Percentiles rank a stretch among this genome's conserved stretches.
phyloP scores from a whole-genome alignment of 2,888 invertebrate species.

The Pammene aurita region DNA sequence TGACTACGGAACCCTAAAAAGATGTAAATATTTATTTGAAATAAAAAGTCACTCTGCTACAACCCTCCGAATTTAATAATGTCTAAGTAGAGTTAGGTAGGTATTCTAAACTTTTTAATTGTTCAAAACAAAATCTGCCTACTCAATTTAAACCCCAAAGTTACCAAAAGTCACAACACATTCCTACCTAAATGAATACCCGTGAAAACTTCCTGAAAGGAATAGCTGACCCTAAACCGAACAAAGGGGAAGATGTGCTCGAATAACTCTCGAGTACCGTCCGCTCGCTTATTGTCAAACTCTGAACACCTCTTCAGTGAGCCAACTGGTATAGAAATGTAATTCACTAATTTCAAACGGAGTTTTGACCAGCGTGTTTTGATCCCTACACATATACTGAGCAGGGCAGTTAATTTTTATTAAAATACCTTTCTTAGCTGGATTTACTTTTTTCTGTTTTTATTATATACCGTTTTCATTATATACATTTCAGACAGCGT shows the following conservation, averaged over 20 bases:
- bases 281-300: constrained; percentile 31
- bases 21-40: too few relatives aligned
- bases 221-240: constrained; percentile 12
- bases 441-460: too few relatives aligned
- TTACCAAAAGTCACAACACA: not conserved
- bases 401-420: too few relatives aligned
- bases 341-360: not conserved
- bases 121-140: not conserved
- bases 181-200: not conserved
- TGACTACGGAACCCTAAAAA: too few relatives aligned
- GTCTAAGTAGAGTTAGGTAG: too few relatives aligned
- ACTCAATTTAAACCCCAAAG: not conserved
- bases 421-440: too few relatives aligned
- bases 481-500: too few relatives aligned
- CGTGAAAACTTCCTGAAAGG: constrained; percentile 17
- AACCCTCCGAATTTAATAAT: too few relatives aligned
- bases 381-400: not conserved
- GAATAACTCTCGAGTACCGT: constrained; percentile 12
- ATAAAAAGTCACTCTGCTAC: too few relatives aligned
- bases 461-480: too few relatives aligned
- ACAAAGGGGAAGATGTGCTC: constrained; percentile 15
- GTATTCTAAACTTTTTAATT: too few relatives aligned
- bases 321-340: not conserved
- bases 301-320: constrained; percentile 43
- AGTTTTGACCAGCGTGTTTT: not conserved